Conservation (phyloP, 2,888 invertebrate species). For the Parelbella ahira region DNA sequence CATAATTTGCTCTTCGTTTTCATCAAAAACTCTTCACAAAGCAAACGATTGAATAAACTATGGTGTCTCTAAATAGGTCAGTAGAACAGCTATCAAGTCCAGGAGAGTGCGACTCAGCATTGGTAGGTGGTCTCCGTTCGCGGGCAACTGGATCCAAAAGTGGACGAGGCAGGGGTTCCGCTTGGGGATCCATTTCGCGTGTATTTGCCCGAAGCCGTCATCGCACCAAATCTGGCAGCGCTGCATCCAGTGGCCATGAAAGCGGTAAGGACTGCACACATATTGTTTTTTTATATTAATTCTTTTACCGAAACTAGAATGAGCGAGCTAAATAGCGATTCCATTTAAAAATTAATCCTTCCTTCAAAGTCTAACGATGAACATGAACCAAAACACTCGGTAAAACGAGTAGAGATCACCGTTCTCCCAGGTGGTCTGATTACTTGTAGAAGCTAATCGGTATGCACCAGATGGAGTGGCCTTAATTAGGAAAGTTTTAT, state of each 20-base stretch:
- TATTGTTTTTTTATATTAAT: neutral
- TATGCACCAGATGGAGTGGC: too few species aligned
- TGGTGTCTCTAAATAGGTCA: slow-evolving; percentile 68
- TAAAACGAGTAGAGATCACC: too few species aligned
- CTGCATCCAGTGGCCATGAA: slow-evolving; percentile 83
- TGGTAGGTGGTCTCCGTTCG: slow-evolving; percentile 67
- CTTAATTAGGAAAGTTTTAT: too few species aligned
- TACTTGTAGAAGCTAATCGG: too few species aligned
- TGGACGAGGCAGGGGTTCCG: slow-evolving; percentile 84
- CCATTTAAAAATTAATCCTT: too few species aligned
- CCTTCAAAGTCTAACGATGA: too few species aligned
- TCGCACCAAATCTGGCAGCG: slow-evolving; percentile 86
- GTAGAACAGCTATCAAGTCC: slow-evolving; percentile 92
- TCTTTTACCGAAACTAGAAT: too few species aligned
- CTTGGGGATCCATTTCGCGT: slow-evolving; percentile 95
- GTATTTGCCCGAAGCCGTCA: slow-evolving; percentile 93
- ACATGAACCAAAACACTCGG: too few species aligned
- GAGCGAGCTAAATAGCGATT: too few species aligned
- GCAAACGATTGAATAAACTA: neutral
- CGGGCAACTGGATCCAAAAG: slow-evolving; percentile 65
- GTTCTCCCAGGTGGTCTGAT: too few species aligned
- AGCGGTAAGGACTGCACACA: slow-evolving; percentile 69
- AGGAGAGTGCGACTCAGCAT: slow-evolving; percentile 84
- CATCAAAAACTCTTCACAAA: too few species aligned
- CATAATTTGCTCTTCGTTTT: too few species aligned